These are phyloP conservation scores for Mus minutoides DNA, from an alignment of 2,797 vertebrate genomes.

Conservation along the genomic window DNA sequence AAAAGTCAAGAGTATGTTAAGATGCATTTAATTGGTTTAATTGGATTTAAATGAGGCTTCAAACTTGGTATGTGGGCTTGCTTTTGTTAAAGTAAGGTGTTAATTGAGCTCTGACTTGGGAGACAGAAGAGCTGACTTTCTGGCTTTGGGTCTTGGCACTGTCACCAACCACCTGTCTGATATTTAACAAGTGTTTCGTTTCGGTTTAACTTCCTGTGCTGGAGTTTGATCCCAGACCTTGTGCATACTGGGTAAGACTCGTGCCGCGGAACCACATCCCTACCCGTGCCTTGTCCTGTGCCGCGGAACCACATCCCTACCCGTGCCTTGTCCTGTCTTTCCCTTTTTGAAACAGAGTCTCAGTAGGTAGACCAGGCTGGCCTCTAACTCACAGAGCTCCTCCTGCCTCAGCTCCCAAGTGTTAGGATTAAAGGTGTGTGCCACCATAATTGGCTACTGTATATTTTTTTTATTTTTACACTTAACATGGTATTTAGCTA, in stretches of 20 bases:
- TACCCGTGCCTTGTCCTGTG: background rate
- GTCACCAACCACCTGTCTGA: background rate
- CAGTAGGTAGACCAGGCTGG: background rate
- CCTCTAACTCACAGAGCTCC: background rate
- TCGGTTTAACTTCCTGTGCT: background rate
- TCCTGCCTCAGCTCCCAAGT: background rate
- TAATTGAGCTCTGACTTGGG: background rate
- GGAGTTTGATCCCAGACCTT: background rate
- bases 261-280: too few species aligned
- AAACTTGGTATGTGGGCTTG: background rate
- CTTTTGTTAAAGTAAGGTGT: background rate
- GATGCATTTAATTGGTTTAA: slow-evolving; percentile 21
- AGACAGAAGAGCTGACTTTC: background rate
- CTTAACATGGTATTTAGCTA: background rate
- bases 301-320: too few species aligned
- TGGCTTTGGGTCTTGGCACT: background rate
- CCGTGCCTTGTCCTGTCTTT: background rate
- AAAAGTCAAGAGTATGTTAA: background rate
- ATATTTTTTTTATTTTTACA: background rate
- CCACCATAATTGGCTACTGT: background rate
- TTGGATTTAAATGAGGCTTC: background rate
- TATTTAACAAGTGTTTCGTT: background rate
- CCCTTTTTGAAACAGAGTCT: background rate
- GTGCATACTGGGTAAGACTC: background rate
- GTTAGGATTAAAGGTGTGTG: too few species aligned